Percentiles rank a stretch among this genome's conserved stretches.
phyloP scores from a whole-genome alignment of 2,797 vertebrate species.

The Mus caroli region DNA sequence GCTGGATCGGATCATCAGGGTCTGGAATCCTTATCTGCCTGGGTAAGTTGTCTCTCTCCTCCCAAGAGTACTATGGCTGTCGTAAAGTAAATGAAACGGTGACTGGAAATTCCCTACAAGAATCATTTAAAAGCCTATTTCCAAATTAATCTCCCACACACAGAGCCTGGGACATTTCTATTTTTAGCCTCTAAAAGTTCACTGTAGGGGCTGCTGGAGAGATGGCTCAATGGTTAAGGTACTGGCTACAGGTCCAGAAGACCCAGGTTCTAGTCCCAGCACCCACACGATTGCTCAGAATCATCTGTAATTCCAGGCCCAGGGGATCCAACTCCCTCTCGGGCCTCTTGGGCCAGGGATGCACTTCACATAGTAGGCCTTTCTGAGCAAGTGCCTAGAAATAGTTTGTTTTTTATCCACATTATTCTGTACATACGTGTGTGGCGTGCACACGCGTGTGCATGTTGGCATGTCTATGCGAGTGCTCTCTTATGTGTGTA shows the following conservation, averaged over 20 bases:
- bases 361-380: not conserved
- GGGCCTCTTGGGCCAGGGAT: not conserved
- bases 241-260: not conserved
- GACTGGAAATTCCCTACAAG: not conserved
- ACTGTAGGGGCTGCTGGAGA: not conserved
- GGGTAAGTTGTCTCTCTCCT: constrained; percentile 83
- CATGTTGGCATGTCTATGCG: not conserved
- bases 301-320: not conserved
- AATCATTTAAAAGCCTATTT: not conserved
- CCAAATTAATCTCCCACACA: not conserved
- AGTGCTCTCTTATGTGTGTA: not conserved
- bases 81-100: not conserved
- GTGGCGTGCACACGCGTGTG: rapidly evolving
- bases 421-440: not conserved
- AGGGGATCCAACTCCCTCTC: not conserved
- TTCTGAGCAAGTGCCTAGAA: not conserved
- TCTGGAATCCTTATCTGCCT: constrained; percentile 91
- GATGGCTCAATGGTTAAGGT: not conserved
- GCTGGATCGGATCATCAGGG: constrained; percentile 87
- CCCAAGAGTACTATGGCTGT: not conserved
- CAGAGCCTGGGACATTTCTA: not conserved
- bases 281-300: not conserved
- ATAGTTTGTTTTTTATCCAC: not conserved
- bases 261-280: not conserved
- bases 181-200: not conserved